A percentile compares a stretch with the other conserved stretches of the same genome.
phyloP scores from a whole-genome alignment of 2,888 invertebrate genomes.

The Dexiosoma caninum region DNA sequence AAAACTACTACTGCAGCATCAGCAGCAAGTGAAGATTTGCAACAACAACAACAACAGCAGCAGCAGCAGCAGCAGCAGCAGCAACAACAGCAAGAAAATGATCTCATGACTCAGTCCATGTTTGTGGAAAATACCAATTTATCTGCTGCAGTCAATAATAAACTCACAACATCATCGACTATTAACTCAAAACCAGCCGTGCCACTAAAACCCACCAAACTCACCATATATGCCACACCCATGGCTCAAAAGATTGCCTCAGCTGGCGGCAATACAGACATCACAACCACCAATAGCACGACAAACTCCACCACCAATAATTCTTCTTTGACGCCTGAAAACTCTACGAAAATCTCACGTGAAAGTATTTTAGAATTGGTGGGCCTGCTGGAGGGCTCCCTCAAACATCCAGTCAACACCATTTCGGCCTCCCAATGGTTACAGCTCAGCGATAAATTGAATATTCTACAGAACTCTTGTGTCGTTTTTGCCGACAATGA shows the following conservation, averaged over 20 bases:
- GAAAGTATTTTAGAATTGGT: slow-evolving; percentile 84
- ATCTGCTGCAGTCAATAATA: slow-evolving; percentile 60
- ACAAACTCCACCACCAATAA: slow-evolving; percentile 69
- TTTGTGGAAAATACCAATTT: slow-evolving; percentile 66
- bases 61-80: slow-evolving; percentile 45
- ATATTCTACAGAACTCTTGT: slow-evolving; percentile 89
- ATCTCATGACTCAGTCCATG: slow-evolving; percentile 70
- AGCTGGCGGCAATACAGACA: slow-evolving; percentile 63
- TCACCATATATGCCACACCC: slow-evolving; percentile 88
- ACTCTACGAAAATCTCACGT: slow-evolving; percentile 78
- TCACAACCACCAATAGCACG: slow-evolving; percentile 58
- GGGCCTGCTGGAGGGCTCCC: slow-evolving; percentile 82
- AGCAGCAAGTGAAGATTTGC: slow-evolving; percentile 40
- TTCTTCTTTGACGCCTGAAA: slow-evolving; percentile 76
- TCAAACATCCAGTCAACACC: slow-evolving; percentile 79
- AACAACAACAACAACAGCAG: slow-evolving; percentile 18
- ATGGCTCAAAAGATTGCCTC: slow-evolving; percentile 74
- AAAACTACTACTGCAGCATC: slow-evolving; percentile 56
- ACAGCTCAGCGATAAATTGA: slow-evolving; percentile 88
- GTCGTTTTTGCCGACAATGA: slow-evolving; percentile 88
- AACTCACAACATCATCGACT: slow-evolving; percentile 59
- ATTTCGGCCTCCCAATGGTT: slow-evolving; percentile 84
- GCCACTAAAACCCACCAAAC: slow-evolving; percentile 83
- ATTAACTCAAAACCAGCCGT: slow-evolving; percentile 82
- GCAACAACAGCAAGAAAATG: slow-evolving; percentile 63